Evolutionary conservation across 1,140 invertebrate genomes (phyloP), one percentile per base, ranked within the genome.

Genomic region (Danaus plexippus): DNA sequence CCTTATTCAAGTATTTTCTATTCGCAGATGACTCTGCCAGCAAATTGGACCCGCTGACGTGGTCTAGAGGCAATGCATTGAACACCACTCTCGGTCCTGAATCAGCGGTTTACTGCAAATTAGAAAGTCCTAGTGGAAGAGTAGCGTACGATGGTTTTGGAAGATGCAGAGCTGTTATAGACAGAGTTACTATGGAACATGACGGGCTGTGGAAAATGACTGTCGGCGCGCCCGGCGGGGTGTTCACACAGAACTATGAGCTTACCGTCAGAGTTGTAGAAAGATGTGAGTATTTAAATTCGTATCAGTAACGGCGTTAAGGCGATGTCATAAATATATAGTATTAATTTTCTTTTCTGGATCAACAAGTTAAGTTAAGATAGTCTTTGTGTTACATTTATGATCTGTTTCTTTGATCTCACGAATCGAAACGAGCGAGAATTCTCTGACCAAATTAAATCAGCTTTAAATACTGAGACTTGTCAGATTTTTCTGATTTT

Each of bases 61-160:
- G 71, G 64, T 64, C 43, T 15, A 47, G 57, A 43, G 59, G 71
- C 40, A 61, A 52, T 22, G 54, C 69, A 18, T 62, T 77, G 1
- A 44, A 63, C 7, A 52, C 58, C 15, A 48, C 48, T 5, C n/a
- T 84, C 9, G 82, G 82, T 5, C 68, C 82, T 1, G 69, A 75
- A 52, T 57, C 73, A 42, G 69, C 73, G 1, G 59, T 81, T 1
- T 82, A 79, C 61, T 85, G 82, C 51, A 69, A 47, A 54, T 32
- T 77, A 8, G 12, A 45, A 9, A 66, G 73, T 43, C 68, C 73
- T 2, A 12, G 44, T 10, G 51, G 61, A 0, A 9, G 52, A 18
- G 46, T 58, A 10, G 61, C 75, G 9, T 83, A 66, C 48, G 73
- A 85, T 12, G 67, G 68, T 11, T 78, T 80, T 50, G 79, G 82